Base-by-base conservation (phyloP, 2,113 vertebrate genomes). In the Myrmecophaga tridactyla region DNA sequence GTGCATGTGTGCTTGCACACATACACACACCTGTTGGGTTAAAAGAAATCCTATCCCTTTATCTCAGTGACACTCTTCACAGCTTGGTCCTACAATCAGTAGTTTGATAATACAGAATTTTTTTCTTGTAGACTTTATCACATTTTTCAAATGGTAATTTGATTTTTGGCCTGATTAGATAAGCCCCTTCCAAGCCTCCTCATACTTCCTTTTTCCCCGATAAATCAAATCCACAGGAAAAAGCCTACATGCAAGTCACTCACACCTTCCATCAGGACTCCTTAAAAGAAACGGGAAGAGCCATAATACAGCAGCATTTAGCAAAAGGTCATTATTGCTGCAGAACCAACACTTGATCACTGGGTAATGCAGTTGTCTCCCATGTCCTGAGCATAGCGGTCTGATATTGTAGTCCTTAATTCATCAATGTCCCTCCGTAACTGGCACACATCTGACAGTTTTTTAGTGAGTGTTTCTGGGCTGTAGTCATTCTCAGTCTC, bases 381-480 rank as follows among this genome's bases (percentile, higher is more conserved):
- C 99, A 99, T 98, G 97, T 99, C 99, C 98, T 99, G 99, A 97
- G 99, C 98, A 0, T 99, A 99, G 84, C 99, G 98, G 94, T 99
- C 99, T 0, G 99, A 99, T 97, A 99, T 98, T 39, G 98, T 98
- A 86, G 98, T 99, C 98, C 99, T 98, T 96, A 99, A 97, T 39
- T 99, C 99, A 51, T 99, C 99, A 0, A 99, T 99, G 96, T 99
- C 99, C 93, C 98, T 99, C 80, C 99, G 98, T 90, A 99, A 98
- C 97, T 99, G 99, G 84, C 98, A 98, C 12, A 99, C 99, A 8
- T 99, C 99, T 6, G 97, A 97, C 75, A 99, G 98, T 97, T 99
- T 99, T 95, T 98, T 98, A 0, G 98, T 98, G 77, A 99, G 97
- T 17, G 98, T 98, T 85, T 99, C 99, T 84, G 99, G 98, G 95